phyloP scores from a whole-genome alignment of 2,113 vertebrate species.

The Acinonyx jubatus region DNA sequence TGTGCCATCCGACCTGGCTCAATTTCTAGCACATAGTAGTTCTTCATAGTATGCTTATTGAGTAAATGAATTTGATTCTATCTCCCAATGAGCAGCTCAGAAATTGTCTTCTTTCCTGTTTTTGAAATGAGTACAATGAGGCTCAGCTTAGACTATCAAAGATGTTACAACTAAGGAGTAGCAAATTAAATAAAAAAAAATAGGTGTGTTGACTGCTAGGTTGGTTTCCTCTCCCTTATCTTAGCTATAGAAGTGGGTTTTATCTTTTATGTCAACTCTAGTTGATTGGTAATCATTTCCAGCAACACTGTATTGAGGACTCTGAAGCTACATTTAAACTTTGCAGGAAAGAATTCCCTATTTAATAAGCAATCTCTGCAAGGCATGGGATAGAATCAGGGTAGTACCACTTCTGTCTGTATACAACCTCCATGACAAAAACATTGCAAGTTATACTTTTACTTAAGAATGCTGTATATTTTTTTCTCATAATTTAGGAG shows the following conservation, averaged over 20 bases:
- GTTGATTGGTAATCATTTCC: constrained; percentile 10
- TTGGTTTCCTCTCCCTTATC: not conserved
- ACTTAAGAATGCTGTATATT: not conserved
- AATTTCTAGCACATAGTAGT: not conserved
- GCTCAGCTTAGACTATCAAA: not conserved
- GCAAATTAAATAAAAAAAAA: not conserved
- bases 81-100: not conserved
- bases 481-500: constrained; percentile 50
- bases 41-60: not conserved
- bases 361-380: not conserved
- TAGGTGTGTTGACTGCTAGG: not conserved
- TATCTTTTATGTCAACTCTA: not conserved
- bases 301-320: not conserved
- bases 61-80: not conserved
- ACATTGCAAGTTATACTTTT: not conserved
- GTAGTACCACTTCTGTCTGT: not conserved
- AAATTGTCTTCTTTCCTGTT: not conserved
- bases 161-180: not conserved
- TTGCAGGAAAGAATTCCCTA: not conserved
- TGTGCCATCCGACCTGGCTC: not conserved
- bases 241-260: not conserved
- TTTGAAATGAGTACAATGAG: not conserved
- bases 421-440: not conserved
- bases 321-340: constrained; percentile 23
- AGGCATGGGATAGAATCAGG: not conserved